phyloP scores from a whole-genome alignment of 2,113 vertebrate species.

The Apus apus region DNA sequence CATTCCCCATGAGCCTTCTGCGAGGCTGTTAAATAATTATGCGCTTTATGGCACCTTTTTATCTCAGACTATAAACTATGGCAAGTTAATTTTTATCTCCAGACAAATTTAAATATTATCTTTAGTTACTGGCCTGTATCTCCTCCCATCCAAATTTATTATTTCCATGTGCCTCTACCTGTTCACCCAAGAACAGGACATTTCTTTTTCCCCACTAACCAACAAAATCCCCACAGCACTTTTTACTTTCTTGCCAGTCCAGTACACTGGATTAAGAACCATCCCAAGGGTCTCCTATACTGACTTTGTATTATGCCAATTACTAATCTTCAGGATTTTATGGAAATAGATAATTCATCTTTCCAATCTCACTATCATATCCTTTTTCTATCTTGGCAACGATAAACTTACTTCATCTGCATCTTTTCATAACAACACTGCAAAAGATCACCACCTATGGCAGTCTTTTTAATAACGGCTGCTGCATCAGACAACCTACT shows the following conservation, averaged over 20 bases:
- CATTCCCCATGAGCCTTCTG: not conserved
- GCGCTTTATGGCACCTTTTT: not conserved
- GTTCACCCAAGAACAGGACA: not conserved
- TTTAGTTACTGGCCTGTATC: not conserved
- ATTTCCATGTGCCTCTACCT: not conserved
- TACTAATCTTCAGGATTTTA: not conserved
- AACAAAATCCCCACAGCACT: not conserved
- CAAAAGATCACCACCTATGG: not conserved
- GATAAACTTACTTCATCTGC: not conserved
- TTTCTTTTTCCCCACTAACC: not conserved
- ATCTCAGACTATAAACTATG: not conserved
- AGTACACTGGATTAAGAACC: not conserved
- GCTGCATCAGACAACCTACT: not conserved
- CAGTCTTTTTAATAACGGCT: not conserved
- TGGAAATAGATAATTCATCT: not conserved
- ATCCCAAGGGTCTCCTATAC: not conserved
- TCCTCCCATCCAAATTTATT: not conserved
- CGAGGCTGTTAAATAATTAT: not conserved
- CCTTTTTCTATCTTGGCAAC: not conserved
- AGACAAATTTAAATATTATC: not conserved
- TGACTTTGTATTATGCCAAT: not conserved
- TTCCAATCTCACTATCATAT: not conserved
- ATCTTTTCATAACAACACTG: not conserved
- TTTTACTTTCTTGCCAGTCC: not conserved
- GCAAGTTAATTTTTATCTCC: not conserved